phyloP scores from a whole-genome alignment of 2,888 invertebrate genomes.

The Polymixis lichenea region DNA sequence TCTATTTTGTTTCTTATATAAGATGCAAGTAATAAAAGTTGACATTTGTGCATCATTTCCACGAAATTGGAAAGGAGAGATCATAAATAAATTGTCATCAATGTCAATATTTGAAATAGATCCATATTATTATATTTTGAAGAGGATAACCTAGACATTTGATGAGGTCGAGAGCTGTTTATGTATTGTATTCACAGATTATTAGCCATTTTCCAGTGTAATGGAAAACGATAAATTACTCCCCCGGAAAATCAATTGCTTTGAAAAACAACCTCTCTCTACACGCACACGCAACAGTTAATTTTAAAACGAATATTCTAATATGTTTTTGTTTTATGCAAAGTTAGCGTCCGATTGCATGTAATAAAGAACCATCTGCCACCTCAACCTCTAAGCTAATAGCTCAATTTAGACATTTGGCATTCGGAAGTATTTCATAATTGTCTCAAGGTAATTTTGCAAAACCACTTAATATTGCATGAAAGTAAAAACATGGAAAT shows the following conservation, averaged over 20 bases:
- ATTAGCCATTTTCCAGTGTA: not conserved
- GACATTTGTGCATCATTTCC: conserved; percentile 37
- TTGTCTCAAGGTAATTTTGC: conserved; percentile 42
- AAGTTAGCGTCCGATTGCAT: not conserved
- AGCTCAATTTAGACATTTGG: conserved; percentile 52
- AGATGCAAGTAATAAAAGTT: conserved; percentile 32
- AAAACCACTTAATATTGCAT: conserved; percentile 20
- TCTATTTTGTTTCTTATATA: conserved; percentile 5
- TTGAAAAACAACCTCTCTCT: not conserved
- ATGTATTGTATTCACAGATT: conserved; percentile 12
- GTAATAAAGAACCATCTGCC: conserved; percentile 36
- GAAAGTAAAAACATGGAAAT: conserved; percentile 4
- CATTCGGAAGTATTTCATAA: conserved; percentile 61
- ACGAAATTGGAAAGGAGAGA: conserved; percentile 25
- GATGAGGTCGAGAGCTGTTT: not conserved
- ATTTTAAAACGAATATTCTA: conserved; percentile 3
- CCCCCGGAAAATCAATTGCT: not conserved
- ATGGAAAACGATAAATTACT: not conserved
- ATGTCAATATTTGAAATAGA: conserved; percentile 37
- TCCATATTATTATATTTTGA: conserved; percentile 22
- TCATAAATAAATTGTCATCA: conserved; percentile 17
- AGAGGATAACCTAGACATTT: conserved; percentile 11
- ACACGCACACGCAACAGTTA: not conserved
- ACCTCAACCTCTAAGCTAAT: conserved; percentile 54
- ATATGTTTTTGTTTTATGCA: conserved; percentile 10